Evolutionary conservation across 2,888 invertebrate species (phyloP).

Genomic region (Metopia argyrocephala): DNA sequence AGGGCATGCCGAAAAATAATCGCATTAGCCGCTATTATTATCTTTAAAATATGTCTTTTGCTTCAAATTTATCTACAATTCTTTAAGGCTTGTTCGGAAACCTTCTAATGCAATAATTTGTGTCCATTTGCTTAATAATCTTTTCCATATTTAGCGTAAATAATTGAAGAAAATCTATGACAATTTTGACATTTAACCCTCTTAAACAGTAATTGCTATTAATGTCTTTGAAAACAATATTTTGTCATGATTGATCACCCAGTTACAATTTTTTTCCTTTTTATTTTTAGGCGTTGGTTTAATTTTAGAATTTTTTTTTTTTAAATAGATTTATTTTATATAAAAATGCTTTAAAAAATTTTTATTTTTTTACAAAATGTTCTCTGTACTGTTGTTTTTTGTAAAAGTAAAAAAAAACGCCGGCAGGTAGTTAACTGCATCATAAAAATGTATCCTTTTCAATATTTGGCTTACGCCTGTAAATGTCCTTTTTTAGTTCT

Average conservation of each 20-base stretch:
- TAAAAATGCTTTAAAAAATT: constrained; percentile 21
- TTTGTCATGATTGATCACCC: constrained; percentile 52
- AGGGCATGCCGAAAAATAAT: too few relatives aligned
- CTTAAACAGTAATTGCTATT: constrained; percentile 13
- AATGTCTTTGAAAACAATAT: neutral
- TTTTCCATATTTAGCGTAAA: constrained; percentile 61
- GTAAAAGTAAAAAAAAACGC: neutral
- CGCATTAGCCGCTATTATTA: too few relatives aligned
- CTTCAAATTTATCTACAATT: too few relatives aligned
- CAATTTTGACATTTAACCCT: constrained; percentile 57
- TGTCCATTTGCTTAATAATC: too few relatives aligned
- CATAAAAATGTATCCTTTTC: neutral
- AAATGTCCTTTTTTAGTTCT: constrained; percentile 8
- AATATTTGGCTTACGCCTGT: constrained; percentile 2
- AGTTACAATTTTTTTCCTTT: neutral
- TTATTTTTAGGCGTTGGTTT: constrained; percentile 38
- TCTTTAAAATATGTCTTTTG: too few relatives aligned
- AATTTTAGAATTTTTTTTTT: constrained; percentile 12
- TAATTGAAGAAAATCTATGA: constrained; percentile 50
- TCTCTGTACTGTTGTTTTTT: neutral
- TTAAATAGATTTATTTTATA: neutral
- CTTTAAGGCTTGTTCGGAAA: too few relatives aligned
- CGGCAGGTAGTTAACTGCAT: neutral
- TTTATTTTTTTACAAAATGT: constrained; percentile 32
- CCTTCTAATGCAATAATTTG: too few relatives aligned